Evolutionary conservation across 2,113 vertebrate species (phyloP), one percentile per base, ranked within the genome.

Genomic region (Oncorhynchus tshawytscha): DNA sequence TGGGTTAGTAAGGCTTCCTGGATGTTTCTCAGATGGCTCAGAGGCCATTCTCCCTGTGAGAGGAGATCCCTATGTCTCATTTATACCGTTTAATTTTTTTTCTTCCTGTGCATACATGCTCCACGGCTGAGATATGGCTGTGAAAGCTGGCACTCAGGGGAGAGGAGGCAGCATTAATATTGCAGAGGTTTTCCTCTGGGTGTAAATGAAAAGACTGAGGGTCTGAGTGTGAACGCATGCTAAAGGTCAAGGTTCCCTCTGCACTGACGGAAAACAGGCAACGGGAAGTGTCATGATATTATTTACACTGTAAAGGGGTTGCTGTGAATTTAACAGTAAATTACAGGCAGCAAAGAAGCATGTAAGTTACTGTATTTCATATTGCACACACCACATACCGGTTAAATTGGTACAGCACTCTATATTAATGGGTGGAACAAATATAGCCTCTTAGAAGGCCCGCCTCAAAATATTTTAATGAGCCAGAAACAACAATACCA

Each of bases 161-260:
- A 72, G 68, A 64, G 16, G 51, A 54, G 51, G 51, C 51, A 18
- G 15, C 71, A 82, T 88, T 79, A 77, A 85, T 85, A 80, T 84
- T 85, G 81, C 76, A 85, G 60, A 76, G 18, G 1, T 54, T 76
- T 45, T 77, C 39, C 71, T 76, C 54, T n/a, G 62, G 51, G 29
- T 73, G 78, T n/a, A 82, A 81, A 81, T 87, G 71, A 83, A 81
- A 57, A 74, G 34, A 57, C 81, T 75, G n/a, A 65, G 71, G 72
- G 67, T 69, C 74, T 72, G 48, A 74, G 69, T 18, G 51, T 54
- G 16, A 54, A 54, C 5, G 16, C 13, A 16, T 54, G 79, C 80
- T 81, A 86, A 90, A 88, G 78, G 80, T 85, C 77, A 83, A 45
- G 72, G 25, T 74, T 76, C 34, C 62, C 45, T 85, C 81, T 77